Base-by-base conservation (phyloP, 1,140 invertebrate species). In the Brachionus koreanus region DNA sequence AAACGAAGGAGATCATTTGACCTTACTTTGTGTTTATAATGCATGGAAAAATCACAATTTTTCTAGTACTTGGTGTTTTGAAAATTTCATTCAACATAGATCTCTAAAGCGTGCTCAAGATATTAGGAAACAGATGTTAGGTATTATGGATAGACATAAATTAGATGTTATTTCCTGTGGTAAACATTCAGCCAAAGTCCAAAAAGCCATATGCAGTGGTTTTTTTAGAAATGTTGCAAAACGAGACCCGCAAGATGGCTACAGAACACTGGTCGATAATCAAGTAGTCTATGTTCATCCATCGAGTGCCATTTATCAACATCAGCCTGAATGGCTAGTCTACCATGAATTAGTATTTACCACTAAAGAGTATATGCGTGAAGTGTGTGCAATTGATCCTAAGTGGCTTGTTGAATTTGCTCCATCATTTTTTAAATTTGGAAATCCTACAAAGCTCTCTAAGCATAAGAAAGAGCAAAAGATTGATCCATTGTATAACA, bases 31-130 rank as follows among this genome's bases (percentile, higher is more conserved):
- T 0, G 97, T 99, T 3, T 99, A 98, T 87, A 99, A 99, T 87
- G 97, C 96, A 25, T 99, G 98, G 98, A 95, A 95, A 86, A 98
- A 98, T 86, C 98, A 98, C 87, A 98, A 98, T 87, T 98, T 98
- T 88, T 97, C 95, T 0, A 97, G 96, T 87, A 95, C 96, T 0
- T 99, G 97, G 98, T 99, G 97, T 88, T 98, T 97, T 87, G 97
- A 99, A 87, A 99, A 99, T 89, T 99, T 99, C 89, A 95, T 99
- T 6, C 98, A 99, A 90, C 95, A 63, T n/a, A 89, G 97, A 23
- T 98, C 96, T 0, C 88, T 99, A 39, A 98, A 98, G 89, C 90
- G 97, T 76, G 95, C 97, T 0, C 97, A 99, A 88, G 98, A 99
- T 90, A 96, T 99, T 0, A 90, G 97, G 6, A 99, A 99, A 90